phyloP scores from a whole-genome alignment of 2,113 vertebrate genomes.

The Herpetotheres cachinnans region DNA sequence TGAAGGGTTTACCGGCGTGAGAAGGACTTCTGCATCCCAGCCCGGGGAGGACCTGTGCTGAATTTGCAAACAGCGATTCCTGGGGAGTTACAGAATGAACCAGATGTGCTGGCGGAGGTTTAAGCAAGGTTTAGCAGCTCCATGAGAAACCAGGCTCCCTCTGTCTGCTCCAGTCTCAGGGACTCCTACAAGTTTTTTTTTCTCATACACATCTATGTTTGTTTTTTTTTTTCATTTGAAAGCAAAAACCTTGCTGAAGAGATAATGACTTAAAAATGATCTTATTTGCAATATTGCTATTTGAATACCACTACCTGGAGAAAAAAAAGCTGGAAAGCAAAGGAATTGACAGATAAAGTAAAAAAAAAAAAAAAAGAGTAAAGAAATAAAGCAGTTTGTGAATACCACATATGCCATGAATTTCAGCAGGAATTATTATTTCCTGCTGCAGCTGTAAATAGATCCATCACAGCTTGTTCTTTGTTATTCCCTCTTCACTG shows the following conservation, averaged over 20 bases:
- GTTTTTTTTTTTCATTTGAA: neutral
- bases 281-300: neutral
- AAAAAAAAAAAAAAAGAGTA: neutral
- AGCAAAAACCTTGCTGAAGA: neutral
- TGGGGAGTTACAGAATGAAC: neutral
- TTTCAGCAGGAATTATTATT: constrained; percentile 52
- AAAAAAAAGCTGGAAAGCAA: neutral
- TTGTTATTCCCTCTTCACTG: neutral
- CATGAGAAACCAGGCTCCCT: neutral
- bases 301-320: neutral
- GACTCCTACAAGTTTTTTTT: neutral
- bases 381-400: constrained; percentile 28
- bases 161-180: neutral
- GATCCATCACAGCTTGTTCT: constrained; percentile 39
- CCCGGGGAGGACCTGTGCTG: neutral
- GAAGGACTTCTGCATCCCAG: neutral
- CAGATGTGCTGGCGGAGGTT: neutral
- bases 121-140: neutral
- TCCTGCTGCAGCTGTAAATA: constrained; percentile 51
- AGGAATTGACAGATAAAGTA: neutral
- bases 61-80: neutral
- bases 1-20: fast-evolving
- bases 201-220: neutral
- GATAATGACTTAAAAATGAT: neutral
- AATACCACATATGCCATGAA: constrained; percentile 25